Evolutionary conservation across 1,140 invertebrate genomes (phyloP).

Genomic region (Macrobrachium nipponense): DNA sequence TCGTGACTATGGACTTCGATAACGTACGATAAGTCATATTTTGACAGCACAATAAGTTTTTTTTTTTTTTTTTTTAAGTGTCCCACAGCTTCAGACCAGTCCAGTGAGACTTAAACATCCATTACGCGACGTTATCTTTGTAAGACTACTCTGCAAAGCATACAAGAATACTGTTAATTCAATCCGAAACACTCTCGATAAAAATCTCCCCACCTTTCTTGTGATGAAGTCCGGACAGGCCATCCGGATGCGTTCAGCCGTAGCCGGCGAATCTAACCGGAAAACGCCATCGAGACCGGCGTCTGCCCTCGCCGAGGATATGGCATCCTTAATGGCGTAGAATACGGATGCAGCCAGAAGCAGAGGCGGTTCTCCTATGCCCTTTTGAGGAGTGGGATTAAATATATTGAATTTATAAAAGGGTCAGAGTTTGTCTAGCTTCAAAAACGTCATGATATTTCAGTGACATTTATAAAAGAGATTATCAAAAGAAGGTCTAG

Average conservation of each 20-base stretch:
- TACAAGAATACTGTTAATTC: not conserved
- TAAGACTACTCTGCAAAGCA: not conserved
- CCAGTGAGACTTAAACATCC: too few relatives aligned
- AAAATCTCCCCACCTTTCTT: slow-evolving; percentile 25
- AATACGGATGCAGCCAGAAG: slow-evolving; percentile 89
- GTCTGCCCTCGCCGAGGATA: slow-evolving; percentile 81
- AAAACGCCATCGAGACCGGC: slow-evolving; percentile 74
- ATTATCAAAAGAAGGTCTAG: too few relatives aligned
- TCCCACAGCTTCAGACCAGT: too few relatives aligned
- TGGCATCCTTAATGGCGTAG: slow-evolving; percentile 92
- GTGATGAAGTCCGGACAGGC: slow-evolving; percentile 88
- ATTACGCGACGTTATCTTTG: not conserved
- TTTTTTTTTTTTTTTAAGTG: too few relatives aligned
- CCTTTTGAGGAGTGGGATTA: slow-evolving; percentile 73
- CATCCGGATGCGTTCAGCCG: slow-evolving; percentile 89
- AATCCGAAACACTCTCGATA: not conserved
- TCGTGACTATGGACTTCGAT: too few relatives aligned
- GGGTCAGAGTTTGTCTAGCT: too few relatives aligned
- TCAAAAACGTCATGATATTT: too few relatives aligned
- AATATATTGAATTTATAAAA: too few relatives aligned
- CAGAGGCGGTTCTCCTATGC: slow-evolving; percentile 93
- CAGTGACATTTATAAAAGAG: too few relatives aligned
- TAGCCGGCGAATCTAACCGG: slow-evolving; percentile 86
- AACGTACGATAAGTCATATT: too few relatives aligned
- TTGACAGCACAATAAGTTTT: too few relatives aligned